These are phyloP conservation scores for Pogonognathellus flavescens DNA, from an alignment of 1,140 invertebrate species.

Conservation along the genomic window DNA sequence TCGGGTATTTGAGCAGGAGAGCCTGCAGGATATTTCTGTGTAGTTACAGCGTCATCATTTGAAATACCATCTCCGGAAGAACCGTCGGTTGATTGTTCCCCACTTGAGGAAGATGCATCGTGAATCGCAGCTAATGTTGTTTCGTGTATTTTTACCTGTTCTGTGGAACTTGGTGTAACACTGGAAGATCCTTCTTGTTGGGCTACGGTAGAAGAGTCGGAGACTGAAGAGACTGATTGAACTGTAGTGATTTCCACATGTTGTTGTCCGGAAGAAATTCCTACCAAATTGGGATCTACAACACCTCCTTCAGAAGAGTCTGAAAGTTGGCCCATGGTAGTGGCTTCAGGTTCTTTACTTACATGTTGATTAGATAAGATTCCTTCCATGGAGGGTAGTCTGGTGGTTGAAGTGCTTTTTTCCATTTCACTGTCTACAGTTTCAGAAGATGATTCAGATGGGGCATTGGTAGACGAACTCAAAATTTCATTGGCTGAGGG, in stretches of 20 bases:
- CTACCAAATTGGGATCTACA: neutral
- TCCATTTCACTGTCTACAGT: neutral
- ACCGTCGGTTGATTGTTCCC: neutral
- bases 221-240: neutral
- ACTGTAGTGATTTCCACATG: slow-evolving; percentile 1
- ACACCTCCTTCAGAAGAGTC: neutral
- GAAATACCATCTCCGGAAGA: neutral
- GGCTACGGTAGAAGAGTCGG: neutral
- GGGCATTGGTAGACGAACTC: neutral
- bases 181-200: neutral
- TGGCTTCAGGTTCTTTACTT: neutral
- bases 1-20: neutral
- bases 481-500: neutral
- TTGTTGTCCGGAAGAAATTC: neutral
- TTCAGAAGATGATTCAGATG: neutral
- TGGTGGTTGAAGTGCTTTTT: neutral
- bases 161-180: neutral
- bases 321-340: neutral
- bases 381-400: neutral
- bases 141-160: neutral
- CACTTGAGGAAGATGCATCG: neutral
- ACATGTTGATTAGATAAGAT: neutral
- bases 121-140: neutral
- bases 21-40: neutral
- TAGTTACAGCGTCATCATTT: neutral